Base-by-base conservation (phyloP, 2,797 vertebrate species). In the Hippopotamyrus pictus region DNA sequence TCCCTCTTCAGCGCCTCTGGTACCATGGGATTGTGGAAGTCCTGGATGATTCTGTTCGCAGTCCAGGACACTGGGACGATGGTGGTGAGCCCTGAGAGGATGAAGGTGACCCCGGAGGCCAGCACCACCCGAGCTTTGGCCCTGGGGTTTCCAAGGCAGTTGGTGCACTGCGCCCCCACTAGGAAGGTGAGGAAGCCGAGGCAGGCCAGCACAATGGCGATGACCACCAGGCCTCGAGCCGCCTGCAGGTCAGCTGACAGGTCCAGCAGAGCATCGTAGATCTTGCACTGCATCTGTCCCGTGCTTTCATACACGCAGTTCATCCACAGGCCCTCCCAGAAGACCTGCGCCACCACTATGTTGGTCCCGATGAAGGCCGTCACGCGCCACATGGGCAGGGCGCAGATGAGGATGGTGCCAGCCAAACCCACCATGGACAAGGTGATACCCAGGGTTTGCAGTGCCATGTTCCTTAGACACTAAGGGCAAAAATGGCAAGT, bases 251-350 rank as follows among this genome's bases (percentile, higher is more conserved):
- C 96, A 0, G 97, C 95, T 0, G 96, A 94, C 92, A 98, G 93
- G 91, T 97, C 97, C 93, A 97, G 92, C 88, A 97, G 92, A 5
- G 97, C 97, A 25, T 97, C 97, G 0, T 97, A 98, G 41, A 92
- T 94, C 91, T 97, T 98, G 91, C 97, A 98, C 93, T 98, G 97
- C 96, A 97, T 94, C 95, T 97, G 97, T 3, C 97, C 97, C 0
- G 97, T 97, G 94, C 95, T 96, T 91, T 97, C 96, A 0, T 95
- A 96, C 90, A 97, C 96, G 0, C 97, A 98, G 89, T 95, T 97
- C 97, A 97, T 97, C 97, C 97, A 98, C 91, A 98, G 90, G 46
- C 97, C 97, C 51, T 98, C 97, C 96, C 96, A 97, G 95, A 97
- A 97, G 87, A 97, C 96, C 95, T 98, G 97, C 85, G 97, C 96